Evolutionary conservation across 2,888 invertebrate genomes (phyloP).

Genomic region (Drosophila helvetica): DNA sequence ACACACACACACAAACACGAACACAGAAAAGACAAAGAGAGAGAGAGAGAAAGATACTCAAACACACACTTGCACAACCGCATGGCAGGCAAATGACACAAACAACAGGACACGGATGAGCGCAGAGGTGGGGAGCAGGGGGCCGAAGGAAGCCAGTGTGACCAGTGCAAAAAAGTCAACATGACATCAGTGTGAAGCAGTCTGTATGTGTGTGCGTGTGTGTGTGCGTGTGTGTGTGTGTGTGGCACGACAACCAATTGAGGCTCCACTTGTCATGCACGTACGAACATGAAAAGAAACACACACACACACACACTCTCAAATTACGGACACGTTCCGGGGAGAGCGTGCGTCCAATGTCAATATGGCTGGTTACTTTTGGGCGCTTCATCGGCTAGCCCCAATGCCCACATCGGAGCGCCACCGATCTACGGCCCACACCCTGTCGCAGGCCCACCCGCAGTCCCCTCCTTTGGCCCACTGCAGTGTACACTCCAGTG

Average conservation of each 20-base stretch:
- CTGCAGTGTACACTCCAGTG: conserved; percentile 63
- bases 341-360: conserved; percentile 61
- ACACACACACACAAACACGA: conserved; percentile 26
- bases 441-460: background rate
- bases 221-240: conserved; percentile 27
- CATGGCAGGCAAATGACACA: conserved; percentile 55
- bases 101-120: conserved; percentile 31
- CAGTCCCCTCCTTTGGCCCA: background rate
- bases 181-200: conserved; percentile 70
- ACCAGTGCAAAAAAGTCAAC: conserved; percentile 58
- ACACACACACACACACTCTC: conserved; percentile 33
- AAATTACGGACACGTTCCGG: background rate
- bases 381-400: conserved; percentile 60
- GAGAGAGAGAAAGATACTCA: conserved; percentile 5
- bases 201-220: conserved; percentile 8
- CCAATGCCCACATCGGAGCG: conserved; percentile 39
- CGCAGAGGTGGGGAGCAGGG: conserved; percentile 15
- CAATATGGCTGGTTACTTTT: conserved; percentile 76
- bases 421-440: background rate
- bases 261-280: conserved; percentile 62
- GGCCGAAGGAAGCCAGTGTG: conserved; percentile 40
- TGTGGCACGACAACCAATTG: conserved; percentile 67
- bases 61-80: conserved; percentile 45
- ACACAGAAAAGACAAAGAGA: background rate
- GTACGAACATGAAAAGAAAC: conserved; percentile 62